A percentile compares a stretch with the other conserved stretches of the same genome.
phyloP scores from a whole-genome alignment of 1,140 invertebrate genomes.

The Antheraea mylitta region DNA sequence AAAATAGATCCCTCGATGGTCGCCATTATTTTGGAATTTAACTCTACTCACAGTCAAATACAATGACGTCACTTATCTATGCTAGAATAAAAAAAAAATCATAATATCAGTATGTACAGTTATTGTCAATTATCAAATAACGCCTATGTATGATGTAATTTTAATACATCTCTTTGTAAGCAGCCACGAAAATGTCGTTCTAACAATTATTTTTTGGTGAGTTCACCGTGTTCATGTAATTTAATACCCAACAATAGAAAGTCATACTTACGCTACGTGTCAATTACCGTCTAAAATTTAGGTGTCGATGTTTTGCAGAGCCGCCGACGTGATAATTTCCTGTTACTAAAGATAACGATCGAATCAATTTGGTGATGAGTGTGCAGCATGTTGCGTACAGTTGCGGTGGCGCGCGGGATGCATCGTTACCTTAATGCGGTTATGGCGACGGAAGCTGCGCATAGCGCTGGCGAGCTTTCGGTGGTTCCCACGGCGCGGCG shows the following conservation, averaged over 20 bases:
- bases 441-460: slow-evolving; percentile 69
- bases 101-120: background rate
- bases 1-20: too few relatives aligned
- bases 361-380: slow-evolving; percentile 56
- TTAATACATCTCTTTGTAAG: background rate
- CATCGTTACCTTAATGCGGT: slow-evolving; percentile 69
- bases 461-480: slow-evolving; percentile 70
- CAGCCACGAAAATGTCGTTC: background rate
- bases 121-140: background rate
- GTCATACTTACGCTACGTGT: slow-evolving; percentile 6
- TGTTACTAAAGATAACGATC: slow-evolving; percentile 62
- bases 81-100: too few relatives aligned
- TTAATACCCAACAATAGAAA: slow-evolving; percentile 13
- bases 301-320: slow-evolving; percentile 26
- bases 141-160: background rate
- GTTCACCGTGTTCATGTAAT: background rate
- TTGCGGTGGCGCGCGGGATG: slow-evolving; percentile 56
- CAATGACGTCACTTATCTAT: too few relatives aligned
- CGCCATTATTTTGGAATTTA: too few relatives aligned
- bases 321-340: slow-evolving; percentile 49
- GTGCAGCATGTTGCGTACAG: slow-evolving; percentile 39
- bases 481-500: slow-evolving; percentile 71
- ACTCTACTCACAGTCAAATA: too few relatives aligned
- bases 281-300: slow-evolving; percentile 17
- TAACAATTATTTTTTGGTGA: background rate